A percentile compares a stretch with the other conserved stretches of the same genome.
phyloP scores from a whole-genome alignment of 2,797 vertebrate genomes.

The Pangasius larnaudii region DNA sequence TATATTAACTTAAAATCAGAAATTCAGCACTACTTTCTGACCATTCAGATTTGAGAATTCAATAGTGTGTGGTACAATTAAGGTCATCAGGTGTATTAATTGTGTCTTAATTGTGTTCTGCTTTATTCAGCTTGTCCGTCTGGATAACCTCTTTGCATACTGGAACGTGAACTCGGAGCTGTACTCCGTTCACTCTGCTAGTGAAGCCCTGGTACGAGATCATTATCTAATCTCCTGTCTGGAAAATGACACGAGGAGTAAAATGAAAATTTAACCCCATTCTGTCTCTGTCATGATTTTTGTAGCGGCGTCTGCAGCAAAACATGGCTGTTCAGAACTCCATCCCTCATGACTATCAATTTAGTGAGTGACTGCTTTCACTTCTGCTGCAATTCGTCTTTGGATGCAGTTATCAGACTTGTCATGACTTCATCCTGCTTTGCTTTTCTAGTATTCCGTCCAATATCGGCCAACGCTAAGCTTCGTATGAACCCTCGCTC shows the following conservation, averaged over 20 bases:
- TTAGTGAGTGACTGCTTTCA: constrained; percentile 39
- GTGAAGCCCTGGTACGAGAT: constrained; percentile 88
- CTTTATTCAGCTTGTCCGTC: constrained; percentile 82
- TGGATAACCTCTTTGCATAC: constrained; percentile 95
- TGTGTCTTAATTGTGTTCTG: background rate
- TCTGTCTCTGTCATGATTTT: background rate
- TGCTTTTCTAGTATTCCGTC: constrained; percentile 85
- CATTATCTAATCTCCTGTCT: background rate
- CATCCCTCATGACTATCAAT: constrained; percentile 74
- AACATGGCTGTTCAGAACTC: constrained; percentile 78
- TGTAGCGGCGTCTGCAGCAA: constrained; percentile 80
- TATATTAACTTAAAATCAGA: background rate
- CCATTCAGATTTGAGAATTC: background rate
- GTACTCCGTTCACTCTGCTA: constrained; percentile 82
- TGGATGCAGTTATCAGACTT: background rate
- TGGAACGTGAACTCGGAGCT: constrained; percentile 94
- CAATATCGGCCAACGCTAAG: constrained; percentile 92
- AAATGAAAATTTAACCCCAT: background rate
- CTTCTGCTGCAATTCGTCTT: background rate
- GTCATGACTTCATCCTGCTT: background rate
- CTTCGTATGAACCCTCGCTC: constrained; percentile 94
- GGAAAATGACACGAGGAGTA: background rate
- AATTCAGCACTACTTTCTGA: background rate
- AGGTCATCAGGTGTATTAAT: background rate
- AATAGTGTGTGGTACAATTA: background rate